Percentiles rank a stretch among this genome's conserved stretches.
Evolutionary conservation across 2,888 invertebrate genomes (phyloP).

Genomic region (Melitaea athalia): DNA sequence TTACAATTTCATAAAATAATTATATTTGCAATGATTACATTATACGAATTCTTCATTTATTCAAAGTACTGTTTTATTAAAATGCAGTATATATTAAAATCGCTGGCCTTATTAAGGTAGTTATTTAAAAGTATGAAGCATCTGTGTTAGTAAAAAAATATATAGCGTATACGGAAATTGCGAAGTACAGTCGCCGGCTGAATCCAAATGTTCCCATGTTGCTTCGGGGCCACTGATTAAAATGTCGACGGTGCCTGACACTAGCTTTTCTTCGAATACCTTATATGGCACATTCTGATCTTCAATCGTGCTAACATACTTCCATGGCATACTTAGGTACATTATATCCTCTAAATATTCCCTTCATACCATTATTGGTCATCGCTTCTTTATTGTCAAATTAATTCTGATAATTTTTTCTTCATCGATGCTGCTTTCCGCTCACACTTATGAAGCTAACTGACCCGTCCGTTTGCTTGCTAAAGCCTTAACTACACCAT

Average conservation of each 20-base stretch:
- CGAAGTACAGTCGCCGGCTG: slow-evolving; percentile 17
- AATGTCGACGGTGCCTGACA: slow-evolving; percentile 38
- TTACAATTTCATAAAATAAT: too few relatives aligned
- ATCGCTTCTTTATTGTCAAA: not conserved
- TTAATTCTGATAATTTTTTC: not conserved
- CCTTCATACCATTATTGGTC: not conserved
- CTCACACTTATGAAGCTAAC: not conserved
- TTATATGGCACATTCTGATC: slow-evolving; percentile 30
- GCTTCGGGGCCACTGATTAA: slow-evolving; percentile 32
- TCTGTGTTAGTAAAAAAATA: not conserved
- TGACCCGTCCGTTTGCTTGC: slow-evolving; percentile 3
- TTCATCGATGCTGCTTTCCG: not conserved
- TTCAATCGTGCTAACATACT: slow-evolving; percentile 23
- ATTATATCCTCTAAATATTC: not conserved
- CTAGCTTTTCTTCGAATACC: slow-evolving; percentile 37
- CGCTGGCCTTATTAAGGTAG: not conserved
- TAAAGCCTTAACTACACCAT: slow-evolving; percentile 14
- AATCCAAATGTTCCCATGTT: slow-evolving; percentile 36
- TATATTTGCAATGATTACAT: too few relatives aligned
- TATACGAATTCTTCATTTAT: not conserved
- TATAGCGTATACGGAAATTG: slow-evolving; percentile 19
- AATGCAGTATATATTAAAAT: not conserved
- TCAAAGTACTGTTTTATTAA: not conserved
- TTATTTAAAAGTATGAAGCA: not conserved
- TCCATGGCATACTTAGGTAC: slow-evolving; percentile 22